Conservation (phyloP, 2,888 invertebrate species). For the Arctia plantaginis region DNA sequence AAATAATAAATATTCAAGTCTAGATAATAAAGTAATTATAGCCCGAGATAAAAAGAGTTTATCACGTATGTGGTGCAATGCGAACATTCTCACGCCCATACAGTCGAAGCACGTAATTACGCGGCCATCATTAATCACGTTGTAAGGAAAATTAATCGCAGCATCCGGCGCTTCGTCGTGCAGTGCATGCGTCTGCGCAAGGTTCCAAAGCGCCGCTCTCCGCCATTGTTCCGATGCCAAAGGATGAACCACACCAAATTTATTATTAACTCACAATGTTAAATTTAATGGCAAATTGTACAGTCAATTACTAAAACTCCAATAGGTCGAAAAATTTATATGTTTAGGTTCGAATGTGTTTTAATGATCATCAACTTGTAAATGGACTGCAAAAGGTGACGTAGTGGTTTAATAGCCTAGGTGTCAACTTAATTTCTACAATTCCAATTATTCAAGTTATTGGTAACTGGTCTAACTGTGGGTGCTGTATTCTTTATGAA, state of each 20-base stretch:
- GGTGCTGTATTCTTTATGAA: too few species aligned
- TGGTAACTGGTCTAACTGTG: too few species aligned
- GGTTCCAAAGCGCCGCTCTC: slow-evolving; percentile 55
- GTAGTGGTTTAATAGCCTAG: background rate
- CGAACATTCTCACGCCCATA: slow-evolving; percentile 61
- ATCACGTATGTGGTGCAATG: slow-evolving; percentile 58
- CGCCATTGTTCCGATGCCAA: slow-evolving; percentile 57
- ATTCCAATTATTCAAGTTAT: too few species aligned
- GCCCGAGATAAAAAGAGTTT: slow-evolving; percentile 49
- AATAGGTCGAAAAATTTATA: background rate
- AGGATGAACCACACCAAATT: slow-evolving; percentile 49
- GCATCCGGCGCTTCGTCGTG: slow-evolving; percentile 57
- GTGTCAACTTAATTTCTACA: background rate
- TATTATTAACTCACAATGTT: slow-evolving; percentile 30
- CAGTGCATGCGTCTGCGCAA: slow-evolving; percentile 57
- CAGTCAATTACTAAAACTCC: background rate
- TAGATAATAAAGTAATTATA: slow-evolving; percentile 49
- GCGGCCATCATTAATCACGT: slow-evolving; percentile 63
- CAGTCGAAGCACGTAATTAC: slow-evolving; percentile 60
- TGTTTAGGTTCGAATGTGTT: background rate
- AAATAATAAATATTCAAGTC: slow-evolving; percentile 25
- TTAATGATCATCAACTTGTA: background rate
- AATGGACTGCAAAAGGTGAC: background rate
- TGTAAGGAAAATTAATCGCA: slow-evolving; percentile 58
- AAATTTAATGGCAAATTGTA: background rate